Evolutionary conservation across 1,140 invertebrate species (phyloP).

Genomic region (Cardiocondyla obscurior): DNA sequence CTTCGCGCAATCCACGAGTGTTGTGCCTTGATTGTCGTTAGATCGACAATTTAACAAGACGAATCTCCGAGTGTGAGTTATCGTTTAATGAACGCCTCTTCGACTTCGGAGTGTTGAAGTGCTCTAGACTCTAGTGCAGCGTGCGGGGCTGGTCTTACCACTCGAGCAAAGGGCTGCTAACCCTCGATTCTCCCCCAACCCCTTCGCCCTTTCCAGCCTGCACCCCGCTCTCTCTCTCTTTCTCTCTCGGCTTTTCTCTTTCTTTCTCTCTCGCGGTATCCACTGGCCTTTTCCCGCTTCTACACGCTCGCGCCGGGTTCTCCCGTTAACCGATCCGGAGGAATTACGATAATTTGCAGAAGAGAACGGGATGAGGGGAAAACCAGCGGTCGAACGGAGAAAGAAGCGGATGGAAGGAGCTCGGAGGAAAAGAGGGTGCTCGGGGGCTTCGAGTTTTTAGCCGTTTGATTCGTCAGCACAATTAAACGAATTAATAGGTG

Average conservation of each 20-base stretch:
- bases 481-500: slow-evolving; percentile 82
- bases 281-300: slow-evolving; percentile 29
- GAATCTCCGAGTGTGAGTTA: slow-evolving; percentile 76
- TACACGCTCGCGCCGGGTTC: slow-evolving; percentile 37
- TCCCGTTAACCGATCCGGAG: slow-evolving; percentile 66
- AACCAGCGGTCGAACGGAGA: background rate
- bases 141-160: slow-evolving; percentile 70
- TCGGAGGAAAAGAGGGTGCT: slow-evolving; percentile 1
- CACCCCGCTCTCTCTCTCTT: background rate
- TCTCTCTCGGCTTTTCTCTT: slow-evolving; percentile 34
- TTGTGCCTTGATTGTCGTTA: slow-evolving; percentile 63
- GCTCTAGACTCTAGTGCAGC: slow-evolving; percentile 78
- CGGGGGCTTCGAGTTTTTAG: slow-evolving; percentile 71
- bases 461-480: slow-evolving; percentile 80
- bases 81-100: slow-evolving; percentile 80
- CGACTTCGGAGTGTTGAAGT: slow-evolving; percentile 72
- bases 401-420: background rate
- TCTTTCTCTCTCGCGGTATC: background rate
- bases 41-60: slow-evolving; percentile 73
- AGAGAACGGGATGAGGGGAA: slow-evolving; percentile 33
- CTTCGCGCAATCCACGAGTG: background rate
- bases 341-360: slow-evolving; percentile 78
- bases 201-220: slow-evolving; percentile 31
- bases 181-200: slow-evolving; percentile 63
- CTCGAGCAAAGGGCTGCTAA: slow-evolving; percentile 77